Conservation (phyloP, 2,797 vertebrate genomes). For the Carcharodon carcharias region DNA sequence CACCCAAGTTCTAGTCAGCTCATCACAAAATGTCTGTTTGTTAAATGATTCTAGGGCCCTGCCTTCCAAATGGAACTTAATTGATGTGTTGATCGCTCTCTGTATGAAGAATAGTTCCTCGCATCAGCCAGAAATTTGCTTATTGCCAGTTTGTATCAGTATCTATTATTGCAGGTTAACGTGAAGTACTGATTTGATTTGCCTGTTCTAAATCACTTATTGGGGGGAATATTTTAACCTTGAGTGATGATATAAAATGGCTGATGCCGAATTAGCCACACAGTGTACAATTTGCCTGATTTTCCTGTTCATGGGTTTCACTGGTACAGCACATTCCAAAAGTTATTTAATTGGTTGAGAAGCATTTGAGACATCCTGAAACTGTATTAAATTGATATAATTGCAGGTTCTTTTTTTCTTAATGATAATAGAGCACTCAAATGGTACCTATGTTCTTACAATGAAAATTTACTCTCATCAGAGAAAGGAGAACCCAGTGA, state of each 20-base stretch:
- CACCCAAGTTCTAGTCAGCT: neutral
- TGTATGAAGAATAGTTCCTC: neutral
- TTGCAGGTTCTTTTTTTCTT: neutral
- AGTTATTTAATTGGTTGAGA: neutral
- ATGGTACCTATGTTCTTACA: neutral
- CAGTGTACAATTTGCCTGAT: neutral
- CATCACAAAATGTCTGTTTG: neutral
- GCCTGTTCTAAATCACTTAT: neutral
- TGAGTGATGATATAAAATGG: neutral
- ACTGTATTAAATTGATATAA: neutral
- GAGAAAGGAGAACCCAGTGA: neutral
- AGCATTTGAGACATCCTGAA: neutral
- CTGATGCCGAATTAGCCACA: neutral
- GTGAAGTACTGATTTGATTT: neutral
- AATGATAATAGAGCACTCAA: neutral
- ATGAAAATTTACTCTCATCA: neutral
- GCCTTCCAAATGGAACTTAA: neutral
- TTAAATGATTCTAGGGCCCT: neutral
- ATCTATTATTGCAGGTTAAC: neutral
- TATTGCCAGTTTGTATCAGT: neutral
- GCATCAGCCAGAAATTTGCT: neutral
- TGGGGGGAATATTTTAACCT: neutral
- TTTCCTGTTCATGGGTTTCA: neutral
- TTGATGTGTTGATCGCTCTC: neutral
- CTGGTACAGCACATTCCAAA: neutral